These are phyloP conservation scores for Eupithecia vulgata DNA, from an alignment of 2,888 invertebrate genomes.

Conservation along the genomic window DNA sequence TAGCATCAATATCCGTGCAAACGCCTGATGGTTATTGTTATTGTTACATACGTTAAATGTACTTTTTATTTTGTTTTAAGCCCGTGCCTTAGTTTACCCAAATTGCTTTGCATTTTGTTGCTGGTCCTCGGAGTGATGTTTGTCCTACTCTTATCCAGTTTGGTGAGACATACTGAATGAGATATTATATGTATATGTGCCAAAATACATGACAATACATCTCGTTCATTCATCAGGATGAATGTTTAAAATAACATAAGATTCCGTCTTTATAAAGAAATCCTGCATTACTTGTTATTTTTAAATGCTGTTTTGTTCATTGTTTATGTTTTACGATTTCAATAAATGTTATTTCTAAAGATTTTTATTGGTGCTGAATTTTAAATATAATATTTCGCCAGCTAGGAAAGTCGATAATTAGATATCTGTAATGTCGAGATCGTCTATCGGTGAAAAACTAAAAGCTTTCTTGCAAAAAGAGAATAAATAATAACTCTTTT, in stretches of 20 bases:
- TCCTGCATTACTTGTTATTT: not conserved
- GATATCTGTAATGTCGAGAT: not conserved
- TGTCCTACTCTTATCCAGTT: not conserved
- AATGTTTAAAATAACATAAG: not conserved
- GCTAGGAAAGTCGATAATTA: not conserved
- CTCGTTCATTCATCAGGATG: too few species aligned
- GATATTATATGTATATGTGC: not conserved
- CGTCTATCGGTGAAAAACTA: not conserved
- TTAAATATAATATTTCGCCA: not conserved
- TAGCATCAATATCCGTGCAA: too few species aligned
- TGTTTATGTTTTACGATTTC: conserved; percentile 1
- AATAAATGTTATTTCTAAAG: conserved; percentile 3
- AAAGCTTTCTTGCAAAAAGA: not conserved
- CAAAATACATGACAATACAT: not conserved
- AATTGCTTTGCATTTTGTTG: not conserved
- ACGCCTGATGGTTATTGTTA: too few species aligned
- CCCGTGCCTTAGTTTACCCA: not conserved
- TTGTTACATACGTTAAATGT: not conserved
- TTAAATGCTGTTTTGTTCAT: not conserved
- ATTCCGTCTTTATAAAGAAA: not conserved
- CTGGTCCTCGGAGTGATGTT: not conserved
- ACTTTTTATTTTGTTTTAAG: conserved; percentile 1
- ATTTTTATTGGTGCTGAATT: conserved; percentile 5
- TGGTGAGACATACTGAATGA: not conserved
- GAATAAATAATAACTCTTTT: not conserved